Evolutionary conservation across 1,140 invertebrate genomes (phyloP).

Genomic region (Philopotamus ludificatus): DNA sequence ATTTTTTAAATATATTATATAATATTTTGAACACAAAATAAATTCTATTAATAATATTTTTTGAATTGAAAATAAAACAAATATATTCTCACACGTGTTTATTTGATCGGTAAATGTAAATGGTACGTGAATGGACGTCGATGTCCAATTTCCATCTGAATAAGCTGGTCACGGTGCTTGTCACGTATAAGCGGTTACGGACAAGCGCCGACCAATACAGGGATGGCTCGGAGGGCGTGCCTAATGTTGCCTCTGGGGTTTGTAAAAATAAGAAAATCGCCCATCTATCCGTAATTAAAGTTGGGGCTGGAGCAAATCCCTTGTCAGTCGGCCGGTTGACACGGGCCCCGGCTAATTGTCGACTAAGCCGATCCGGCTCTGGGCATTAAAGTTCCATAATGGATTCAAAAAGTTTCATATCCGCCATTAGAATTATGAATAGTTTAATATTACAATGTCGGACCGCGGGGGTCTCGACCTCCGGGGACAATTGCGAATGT

Average conservation of each 20-base stretch:
- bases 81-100: too few relatives aligned
- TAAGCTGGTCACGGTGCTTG: not conserved
- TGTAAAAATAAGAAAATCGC: conserved; percentile 20
- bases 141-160: too few relatives aligned
- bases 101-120: too few relatives aligned
- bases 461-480: not conserved
- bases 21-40: too few relatives aligned
- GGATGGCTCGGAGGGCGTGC: not conserved
- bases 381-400: conserved; percentile 15
- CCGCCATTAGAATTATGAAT: conserved; percentile 9
- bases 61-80: too few relatives aligned
- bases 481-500: not conserved
- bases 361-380: not conserved
- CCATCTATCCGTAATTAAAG: not conserved
- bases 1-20: too few relatives aligned
- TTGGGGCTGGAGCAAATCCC: conserved; percentile 2
- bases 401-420: conserved; percentile 21
- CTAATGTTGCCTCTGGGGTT: not conserved
- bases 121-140: too few relatives aligned
- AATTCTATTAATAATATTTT: too few relatives aligned
- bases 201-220: not conserved
- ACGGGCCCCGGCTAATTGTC: conserved; percentile 17
- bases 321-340: conserved; percentile 10
- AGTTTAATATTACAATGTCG: conserved; percentile 15
- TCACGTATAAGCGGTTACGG: not conserved